phyloP scores from a whole-genome alignment of 2,888 invertebrate species.

The Unio pictorum region DNA sequence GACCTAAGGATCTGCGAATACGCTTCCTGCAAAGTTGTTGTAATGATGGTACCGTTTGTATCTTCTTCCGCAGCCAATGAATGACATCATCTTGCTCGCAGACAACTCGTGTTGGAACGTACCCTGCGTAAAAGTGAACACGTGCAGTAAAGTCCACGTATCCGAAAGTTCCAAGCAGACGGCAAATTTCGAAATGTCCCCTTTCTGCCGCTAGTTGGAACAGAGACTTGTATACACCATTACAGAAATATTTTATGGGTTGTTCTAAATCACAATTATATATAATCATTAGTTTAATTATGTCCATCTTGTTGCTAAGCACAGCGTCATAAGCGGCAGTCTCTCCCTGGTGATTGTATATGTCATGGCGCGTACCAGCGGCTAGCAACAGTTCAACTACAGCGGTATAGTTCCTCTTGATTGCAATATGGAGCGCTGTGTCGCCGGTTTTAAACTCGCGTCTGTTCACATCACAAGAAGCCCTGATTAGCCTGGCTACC shows the following conservation, averaged over 20 bases:
- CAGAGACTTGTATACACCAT: slow-evolving; percentile 64
- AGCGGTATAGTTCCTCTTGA: slow-evolving; percentile 69
- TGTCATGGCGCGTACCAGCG: slow-evolving; percentile 65
- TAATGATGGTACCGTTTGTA: slow-evolving; percentile 65
- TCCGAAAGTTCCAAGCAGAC: slow-evolving; percentile 65
- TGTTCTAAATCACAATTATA: slow-evolving; percentile 69
- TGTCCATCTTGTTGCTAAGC: slow-evolving; percentile 68
- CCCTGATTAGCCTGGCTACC: slow-evolving; percentile 61
- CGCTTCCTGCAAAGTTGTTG: slow-evolving; percentile 67
- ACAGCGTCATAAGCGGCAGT: slow-evolving; percentile 69
- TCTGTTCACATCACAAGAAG: slow-evolving; percentile 67
- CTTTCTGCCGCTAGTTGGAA: slow-evolving; percentile 68
- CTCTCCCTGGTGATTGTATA: slow-evolving; percentile 71
- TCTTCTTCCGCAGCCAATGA: slow-evolving; percentile 59
- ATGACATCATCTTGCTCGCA: slow-evolving; percentile 60
- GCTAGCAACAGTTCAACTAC: slow-evolving; percentile 67
- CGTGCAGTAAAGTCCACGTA: slow-evolving; percentile 62
- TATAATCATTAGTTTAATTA: slow-evolving; percentile 65
- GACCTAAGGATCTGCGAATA: slow-evolving; percentile 66
- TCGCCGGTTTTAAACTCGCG: slow-evolving; percentile 70
- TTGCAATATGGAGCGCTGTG: slow-evolving; percentile 70
- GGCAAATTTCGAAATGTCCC: slow-evolving; percentile 67
- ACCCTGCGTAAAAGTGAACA: slow-evolving; percentile 57
- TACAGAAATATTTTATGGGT: slow-evolving; percentile 68
- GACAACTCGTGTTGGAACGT: slow-evolving; percentile 57